Conservation (phyloP, 2,888 invertebrate species). For the Chesias legatella region DNA sequence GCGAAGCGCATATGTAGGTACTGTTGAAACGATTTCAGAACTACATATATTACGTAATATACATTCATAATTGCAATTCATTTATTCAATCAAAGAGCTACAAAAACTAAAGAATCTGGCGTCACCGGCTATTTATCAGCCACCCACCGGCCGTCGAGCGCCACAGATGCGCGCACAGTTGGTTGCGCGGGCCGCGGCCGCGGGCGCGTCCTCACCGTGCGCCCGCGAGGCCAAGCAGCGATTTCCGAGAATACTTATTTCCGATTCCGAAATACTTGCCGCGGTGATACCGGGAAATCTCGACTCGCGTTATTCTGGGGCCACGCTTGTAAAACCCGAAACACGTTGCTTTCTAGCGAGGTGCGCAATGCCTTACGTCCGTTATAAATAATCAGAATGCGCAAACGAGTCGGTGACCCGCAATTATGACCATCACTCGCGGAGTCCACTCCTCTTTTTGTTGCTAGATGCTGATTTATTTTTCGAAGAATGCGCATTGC, state of each 20-base stretch:
- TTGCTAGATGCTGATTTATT: constrained; percentile 20
- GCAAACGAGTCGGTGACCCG: constrained; percentile 67
- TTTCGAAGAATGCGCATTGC: constrained; percentile 19
- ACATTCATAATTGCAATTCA: not conserved
- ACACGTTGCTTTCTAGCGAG: constrained; percentile 69
- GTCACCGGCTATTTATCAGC: constrained; percentile 8
- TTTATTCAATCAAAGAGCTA: not conserved
- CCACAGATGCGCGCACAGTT: constrained; percentile 9
- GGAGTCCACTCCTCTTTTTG: constrained; percentile 21
- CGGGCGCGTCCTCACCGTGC: constrained; percentile 45
- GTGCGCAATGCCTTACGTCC: constrained; percentile 60
- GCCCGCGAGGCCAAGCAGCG: constrained; percentile 54
- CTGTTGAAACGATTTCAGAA: no score
- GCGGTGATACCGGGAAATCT: constrained; percentile 70
- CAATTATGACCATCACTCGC: constrained; percentile 47
- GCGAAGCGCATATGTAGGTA: no score
- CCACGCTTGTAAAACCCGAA: constrained; percentile 69
- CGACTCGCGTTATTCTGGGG: constrained; percentile 70
- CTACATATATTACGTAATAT: no score
- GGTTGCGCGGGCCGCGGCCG: constrained; percentile 15
- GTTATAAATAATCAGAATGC: constrained; percentile 71
- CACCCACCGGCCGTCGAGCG: constrained; percentile 4
- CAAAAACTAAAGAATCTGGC: constrained; percentile 5
- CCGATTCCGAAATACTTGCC: constrained; percentile 76
- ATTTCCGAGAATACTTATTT: constrained; percentile 74